phyloP scores from a whole-genome alignment of 2,113 vertebrate genomes.

The Thunnus thynnus region DNA sequence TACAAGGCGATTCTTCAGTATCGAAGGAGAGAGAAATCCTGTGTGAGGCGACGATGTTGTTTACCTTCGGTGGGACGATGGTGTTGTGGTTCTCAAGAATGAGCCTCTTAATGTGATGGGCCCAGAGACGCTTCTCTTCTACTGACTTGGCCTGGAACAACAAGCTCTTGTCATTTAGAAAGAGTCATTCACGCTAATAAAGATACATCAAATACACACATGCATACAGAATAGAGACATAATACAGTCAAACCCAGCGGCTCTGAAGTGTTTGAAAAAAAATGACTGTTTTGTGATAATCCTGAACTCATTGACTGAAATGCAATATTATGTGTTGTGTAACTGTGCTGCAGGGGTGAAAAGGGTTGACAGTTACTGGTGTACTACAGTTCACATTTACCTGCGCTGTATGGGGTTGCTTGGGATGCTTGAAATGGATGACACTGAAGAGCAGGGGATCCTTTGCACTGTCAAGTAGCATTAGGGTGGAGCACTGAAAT shows the following conservation, averaged over 20 bases:
- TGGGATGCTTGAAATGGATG: constrained; percentile 94
- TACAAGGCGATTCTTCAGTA: not conserved
- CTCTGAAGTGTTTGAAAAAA: not conserved
- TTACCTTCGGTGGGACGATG: constrained; percentile 93
- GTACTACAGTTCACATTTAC: constrained; percentile 77
- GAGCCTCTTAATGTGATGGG: constrained; percentile 95
- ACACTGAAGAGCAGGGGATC: constrained; percentile 96
- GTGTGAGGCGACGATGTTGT: not conserved
- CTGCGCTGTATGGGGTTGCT: constrained; percentile 95
- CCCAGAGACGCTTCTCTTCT: constrained; percentile 95
- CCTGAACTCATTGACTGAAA: not conserved
- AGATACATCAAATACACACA: not conserved
- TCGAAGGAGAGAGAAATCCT: not conserved
- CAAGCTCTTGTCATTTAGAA: constrained; percentile 31
- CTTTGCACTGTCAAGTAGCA: constrained; percentile 95
- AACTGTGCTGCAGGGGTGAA: not conserved
- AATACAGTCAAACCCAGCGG: not conserved
- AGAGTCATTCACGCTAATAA: not conserved
- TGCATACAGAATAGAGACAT: not conserved
- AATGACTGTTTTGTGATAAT: not conserved
- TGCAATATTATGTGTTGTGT: not conserved
- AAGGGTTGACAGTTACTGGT: not conserved
- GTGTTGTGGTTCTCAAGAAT: constrained; percentile 97
- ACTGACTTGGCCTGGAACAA: constrained; percentile 88
- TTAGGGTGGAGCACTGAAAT: constrained; percentile 93